These are phyloP conservation scores for Drosophila recens DNA, from an alignment of 2,888 invertebrate genomes.

Conservation along the genomic window DNA sequence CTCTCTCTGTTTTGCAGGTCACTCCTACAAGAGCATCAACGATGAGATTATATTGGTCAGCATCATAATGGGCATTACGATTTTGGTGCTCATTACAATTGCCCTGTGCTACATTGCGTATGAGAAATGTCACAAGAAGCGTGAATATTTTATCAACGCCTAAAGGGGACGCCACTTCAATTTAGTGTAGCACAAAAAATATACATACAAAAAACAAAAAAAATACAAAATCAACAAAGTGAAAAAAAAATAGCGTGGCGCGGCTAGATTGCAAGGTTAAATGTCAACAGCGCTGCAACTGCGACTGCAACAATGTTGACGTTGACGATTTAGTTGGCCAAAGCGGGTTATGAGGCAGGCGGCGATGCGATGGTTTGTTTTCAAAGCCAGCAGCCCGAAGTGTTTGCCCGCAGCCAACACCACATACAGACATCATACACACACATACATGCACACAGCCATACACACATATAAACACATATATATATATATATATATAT, in stretches of 20 bases:
- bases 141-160: conserved; percentile 90
- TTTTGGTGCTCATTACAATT: conserved; percentile 91
- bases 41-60: conserved; percentile 95
- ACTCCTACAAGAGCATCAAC: conserved; percentile 92
- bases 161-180: conserved; percentile 76
- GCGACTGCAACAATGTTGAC: conserved; percentile 74
- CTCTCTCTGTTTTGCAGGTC: conserved; percentile 86
- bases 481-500: conserved; percentile 21
- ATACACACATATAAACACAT: conserved; percentile 23
- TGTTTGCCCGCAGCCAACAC: conserved; percentile 32
- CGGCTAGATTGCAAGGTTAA: conserved; percentile 58
- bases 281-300: conserved; percentile 61
- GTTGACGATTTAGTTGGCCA: conserved; percentile 72
- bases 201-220: neutral
- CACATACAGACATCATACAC: conserved; percentile 15
- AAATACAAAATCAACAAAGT: conserved; percentile 3
- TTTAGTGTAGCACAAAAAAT: conserved; percentile 14
- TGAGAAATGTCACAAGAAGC: conserved; percentile 90
- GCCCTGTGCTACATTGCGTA: conserved; percentile 92
- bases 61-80: conserved; percentile 94
- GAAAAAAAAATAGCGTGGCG: conserved; percentile 5
- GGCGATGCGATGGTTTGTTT: conserved; percentile 26
- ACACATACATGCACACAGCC: conserved; percentile 13
- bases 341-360: neutral
- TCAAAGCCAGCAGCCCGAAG: conserved; percentile 31